Percentiles rank a stretch among this genome's conserved stretches.
These are phyloP conservation scores for Notolabrus celidotus DNA, from an alignment of 2,797 vertebrate species.

Conservation along the genomic window DNA sequence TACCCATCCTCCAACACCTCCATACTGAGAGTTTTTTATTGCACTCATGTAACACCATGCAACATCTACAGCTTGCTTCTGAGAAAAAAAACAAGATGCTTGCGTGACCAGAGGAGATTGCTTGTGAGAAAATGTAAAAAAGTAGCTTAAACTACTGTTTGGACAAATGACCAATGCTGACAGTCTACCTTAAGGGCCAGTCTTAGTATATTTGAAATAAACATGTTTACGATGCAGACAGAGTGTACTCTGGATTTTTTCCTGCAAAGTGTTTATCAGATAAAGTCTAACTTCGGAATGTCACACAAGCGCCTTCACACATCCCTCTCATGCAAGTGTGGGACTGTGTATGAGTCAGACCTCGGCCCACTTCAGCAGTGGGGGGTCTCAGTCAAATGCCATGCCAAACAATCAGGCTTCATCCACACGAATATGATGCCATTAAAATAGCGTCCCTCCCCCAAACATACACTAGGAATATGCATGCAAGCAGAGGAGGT, in stretches of 20 bases:
- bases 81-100: neutral
- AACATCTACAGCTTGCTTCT: neutral
- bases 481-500: no score
- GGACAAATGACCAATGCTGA: neutral
- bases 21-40: neutral
- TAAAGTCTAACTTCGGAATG: slow-evolving; percentile 38
- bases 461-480: no score
- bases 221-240: slow-evolving; percentile 33
- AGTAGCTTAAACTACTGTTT: neutral
- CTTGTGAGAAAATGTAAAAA: neutral
- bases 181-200: neutral
- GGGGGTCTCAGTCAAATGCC: slow-evolving; percentile 29
- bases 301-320: slow-evolving; percentile 37
- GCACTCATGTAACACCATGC: neutral
- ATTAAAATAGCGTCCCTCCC: neutral
- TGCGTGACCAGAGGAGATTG: neutral
- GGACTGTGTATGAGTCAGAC: slow-evolving; percentile 47
- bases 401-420: slow-evolving; percentile 41
- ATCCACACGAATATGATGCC: neutral
- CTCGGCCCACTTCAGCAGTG: slow-evolving; percentile 49
- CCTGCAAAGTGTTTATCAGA: slow-evolving; percentile 10
- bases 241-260: slow-evolving; percentile 8
- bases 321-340: slow-evolving; percentile 43
- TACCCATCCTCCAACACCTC: neutral
- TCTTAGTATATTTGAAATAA: slow-evolving; percentile 19